Evolutionary conservation across 2,113 vertebrate species (phyloP), one percentile per base, ranked within the genome.

Genomic region (Mellivora capensis): DNA sequence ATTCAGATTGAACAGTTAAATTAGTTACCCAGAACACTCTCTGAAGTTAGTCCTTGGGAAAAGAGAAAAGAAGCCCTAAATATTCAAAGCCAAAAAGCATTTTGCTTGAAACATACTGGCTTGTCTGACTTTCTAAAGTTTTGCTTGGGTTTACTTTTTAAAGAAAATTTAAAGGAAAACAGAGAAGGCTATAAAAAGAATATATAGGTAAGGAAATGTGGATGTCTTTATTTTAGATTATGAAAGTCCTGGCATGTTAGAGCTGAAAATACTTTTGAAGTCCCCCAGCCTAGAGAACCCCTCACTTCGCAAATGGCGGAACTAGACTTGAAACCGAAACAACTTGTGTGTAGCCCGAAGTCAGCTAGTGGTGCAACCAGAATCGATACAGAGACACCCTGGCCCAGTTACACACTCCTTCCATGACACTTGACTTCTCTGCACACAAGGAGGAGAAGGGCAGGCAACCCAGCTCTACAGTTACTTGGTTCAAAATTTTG

Each of bases 21-120:
- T 57, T 69, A 91, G 88, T 94, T 90, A 83, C 79, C n/a, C 86
- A 57, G 59, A 94, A 96, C 37, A 91, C 29, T 84, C 59, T 96
- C 91, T 91, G 37, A 90, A 94, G 81, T 95, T 94, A 31, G 29
- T 76, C 80, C 44, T 74, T 95, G 47, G 74, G 27, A 85, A 91
- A 25, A 81, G 11, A 44, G 21, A 71, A 71, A 71, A 34, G 90
- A 88, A 87, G 74, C 5, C 15, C 31, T 95, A 79, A 87, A 72
- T 72, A 15, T 69, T 64, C 20, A 87, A 94, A 21, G 87, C 37
- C 44, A 52, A 90, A 88, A 87, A 49, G 15, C 21, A 72, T 39
- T 87, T 87, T 61, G 2, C 79, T 96, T 96, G 77, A 88, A 94
- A 96, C 42, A 92, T 67, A 94, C 37, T 80, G 64, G 69, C 27